phyloP scores from a whole-genome alignment of 2,888 invertebrate species.

The Rhagonycha lutea region DNA sequence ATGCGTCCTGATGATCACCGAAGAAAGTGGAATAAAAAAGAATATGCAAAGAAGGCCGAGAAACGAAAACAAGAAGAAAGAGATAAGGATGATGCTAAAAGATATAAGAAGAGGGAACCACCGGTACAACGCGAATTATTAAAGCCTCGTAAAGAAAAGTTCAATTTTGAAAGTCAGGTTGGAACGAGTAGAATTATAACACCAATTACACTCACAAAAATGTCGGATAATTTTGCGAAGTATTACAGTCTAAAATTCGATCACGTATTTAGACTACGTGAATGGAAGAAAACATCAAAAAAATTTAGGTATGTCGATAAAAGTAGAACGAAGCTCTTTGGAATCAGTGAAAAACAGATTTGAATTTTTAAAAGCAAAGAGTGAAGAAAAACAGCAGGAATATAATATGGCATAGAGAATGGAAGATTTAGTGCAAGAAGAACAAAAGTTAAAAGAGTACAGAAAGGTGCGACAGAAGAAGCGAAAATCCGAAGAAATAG shows the following conservation, averaged over 20 bases:
- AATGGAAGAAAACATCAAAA: conserved; percentile 99
- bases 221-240: conserved; percentile 99
- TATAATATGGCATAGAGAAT: conserved; percentile 91
- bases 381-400: conserved; percentile 94
- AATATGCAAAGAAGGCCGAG: conserved; percentile 86
- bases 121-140: conserved; percentile 89
- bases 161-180: conserved; percentile 95
- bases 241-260: conserved; percentile 98
- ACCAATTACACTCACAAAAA: conserved; percentile 96
- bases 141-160: conserved; percentile 94
- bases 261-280: conserved; percentile 98
- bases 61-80: conserved; percentile 78
- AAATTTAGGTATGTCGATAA: conserved; percentile 96
- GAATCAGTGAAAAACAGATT: conserved; percentile 94
- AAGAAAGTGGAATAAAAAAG: conserved; percentile 96
- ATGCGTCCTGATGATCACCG: conserved; percentile 85
- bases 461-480: conserved; percentile 85
- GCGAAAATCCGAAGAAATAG: conserved; percentile 73
- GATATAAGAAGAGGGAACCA: conserved; percentile 64
- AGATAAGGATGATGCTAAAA: conserved; percentile 68
- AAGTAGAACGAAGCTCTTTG: conserved; percentile 92
- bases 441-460: conserved; percentile 89
- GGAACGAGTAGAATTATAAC: conserved; percentile 98
- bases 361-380: conserved; percentile 88
- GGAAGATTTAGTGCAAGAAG: conserved; percentile 93